phyloP scores from a whole-genome alignment of 2,888 invertebrate genomes.

The Augochlorella aurata region DNA sequence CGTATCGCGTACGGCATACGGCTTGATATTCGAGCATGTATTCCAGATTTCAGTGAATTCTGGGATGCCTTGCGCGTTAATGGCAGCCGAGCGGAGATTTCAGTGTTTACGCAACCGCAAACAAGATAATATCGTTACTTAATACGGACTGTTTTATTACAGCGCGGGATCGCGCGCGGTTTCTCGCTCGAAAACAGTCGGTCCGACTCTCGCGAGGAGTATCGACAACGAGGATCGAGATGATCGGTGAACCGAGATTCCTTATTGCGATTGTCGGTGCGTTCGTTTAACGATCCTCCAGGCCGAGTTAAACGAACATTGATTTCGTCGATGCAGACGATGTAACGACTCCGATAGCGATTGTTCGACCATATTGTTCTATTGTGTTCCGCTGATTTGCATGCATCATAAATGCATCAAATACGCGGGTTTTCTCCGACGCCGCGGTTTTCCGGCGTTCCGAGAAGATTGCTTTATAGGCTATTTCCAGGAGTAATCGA shows the following conservation, averaged over 20 bases:
- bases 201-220: neutral
- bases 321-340: neutral
- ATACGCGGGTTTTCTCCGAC: neutral
- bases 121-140: constrained; percentile 18
- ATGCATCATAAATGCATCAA: neutral
- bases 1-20: too few relatives aligned
- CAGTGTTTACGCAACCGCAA: constrained; percentile 3
- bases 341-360: neutral
- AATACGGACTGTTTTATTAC: constrained; percentile 3
- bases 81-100: neutral
- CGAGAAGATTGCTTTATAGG: neutral
- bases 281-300: neutral
- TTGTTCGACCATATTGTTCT: neutral
- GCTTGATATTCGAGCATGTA: too few relatives aligned
- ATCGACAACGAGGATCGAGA: neutral
- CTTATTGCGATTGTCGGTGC: neutral
- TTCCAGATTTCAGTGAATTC: neutral
- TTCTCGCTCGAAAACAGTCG: neutral
- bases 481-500: neutral
- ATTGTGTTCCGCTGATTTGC: neutral
- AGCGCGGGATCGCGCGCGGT: neutral
- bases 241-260: neutral
- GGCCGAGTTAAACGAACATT: neutral
- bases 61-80: neutral
- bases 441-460: neutral